Evolutionary conservation across 64 coral and sea anemone genomes (phyloP), one percentile per base, ranked within the genome.

Genomic region (Dendronephthya gigantea): DNA sequence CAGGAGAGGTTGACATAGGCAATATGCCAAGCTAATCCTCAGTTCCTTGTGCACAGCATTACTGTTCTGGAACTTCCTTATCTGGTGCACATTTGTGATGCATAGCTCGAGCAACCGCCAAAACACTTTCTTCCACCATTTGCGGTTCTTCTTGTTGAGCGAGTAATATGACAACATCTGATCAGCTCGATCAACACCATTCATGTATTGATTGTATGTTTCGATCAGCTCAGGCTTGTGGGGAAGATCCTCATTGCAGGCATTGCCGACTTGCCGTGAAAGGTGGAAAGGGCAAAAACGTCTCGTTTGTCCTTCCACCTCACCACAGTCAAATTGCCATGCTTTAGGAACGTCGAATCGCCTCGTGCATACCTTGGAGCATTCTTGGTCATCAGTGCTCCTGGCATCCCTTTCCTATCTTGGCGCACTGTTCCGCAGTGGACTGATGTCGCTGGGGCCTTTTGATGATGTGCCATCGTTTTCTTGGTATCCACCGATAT

Each of bases 101-200:
- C 84, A 38, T 23, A 85, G 31, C 50, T 85, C 84, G 32, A 85
- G 0, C 34, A 85, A 29, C 27, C 84, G 55, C 84, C 49, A 85
- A 32, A 85, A 41, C 5, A 86, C 85, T 68, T 86, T 86, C 34
- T 86, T 86, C 85, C 55, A 86, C 59, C 56, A 86, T 41, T 86
- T 86, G 2, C 58, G 33, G 9, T 35, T 40, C 50, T 86, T 41
- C 34, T 7, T 68, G 37, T 86, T 37, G 31, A 86, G 1, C 1
- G 85, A 39, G 11, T 86, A 86, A 19, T 86, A 86, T 4, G 51
- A 9, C 8, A 86, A 58, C 19, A 86, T 38, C 50, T 86, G 52
- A 34, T 86, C 85, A 69, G 37, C 68, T 37, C 55, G 14, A 22
- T 86, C 58, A 0, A 86, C 85, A 11, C 85, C 58, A 40, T 86